Conservation (phyloP, 2,113 vertebrate species). For the Charina bottae region DNA sequence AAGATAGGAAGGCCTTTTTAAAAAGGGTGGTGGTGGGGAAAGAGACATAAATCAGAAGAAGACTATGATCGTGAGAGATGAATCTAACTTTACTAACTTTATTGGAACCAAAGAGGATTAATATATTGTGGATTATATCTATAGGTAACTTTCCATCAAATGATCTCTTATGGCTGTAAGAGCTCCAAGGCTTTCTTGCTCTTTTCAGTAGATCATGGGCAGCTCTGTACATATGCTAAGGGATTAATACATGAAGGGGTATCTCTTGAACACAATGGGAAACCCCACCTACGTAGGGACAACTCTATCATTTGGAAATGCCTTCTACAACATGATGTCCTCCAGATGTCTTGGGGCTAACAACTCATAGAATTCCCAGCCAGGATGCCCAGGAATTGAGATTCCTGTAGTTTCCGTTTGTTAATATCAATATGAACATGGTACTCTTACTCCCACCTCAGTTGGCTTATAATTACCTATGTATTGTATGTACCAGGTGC, state of each 20-base stretch:
- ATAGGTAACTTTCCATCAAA: neutral
- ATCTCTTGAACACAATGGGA: neutral
- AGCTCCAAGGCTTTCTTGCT: neutral
- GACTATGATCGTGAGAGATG: neutral
- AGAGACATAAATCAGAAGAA: neutral
- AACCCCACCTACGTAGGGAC: neutral
- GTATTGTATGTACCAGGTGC: neutral
- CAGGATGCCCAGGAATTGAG: neutral
- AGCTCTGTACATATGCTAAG: neutral
- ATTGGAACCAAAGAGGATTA: neutral
- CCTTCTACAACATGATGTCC: neutral
- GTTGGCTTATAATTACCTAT: neutral
- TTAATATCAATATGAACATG: neutral
- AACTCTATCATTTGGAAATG: neutral
- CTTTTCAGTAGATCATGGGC: neutral
- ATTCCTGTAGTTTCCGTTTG: neutral
- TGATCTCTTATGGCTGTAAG: neutral
- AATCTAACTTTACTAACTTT: neutral
- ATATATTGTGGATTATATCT: neutral
- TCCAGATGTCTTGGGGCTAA: neutral
- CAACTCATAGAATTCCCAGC: neutral
- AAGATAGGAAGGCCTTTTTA: neutral
- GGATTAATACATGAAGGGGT: neutral
- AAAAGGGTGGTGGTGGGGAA: neutral
- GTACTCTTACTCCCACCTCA: neutral